phyloP scores from a whole-genome alignment of 2,113 vertebrate species.

The Actenoides lindsayi region DNA sequence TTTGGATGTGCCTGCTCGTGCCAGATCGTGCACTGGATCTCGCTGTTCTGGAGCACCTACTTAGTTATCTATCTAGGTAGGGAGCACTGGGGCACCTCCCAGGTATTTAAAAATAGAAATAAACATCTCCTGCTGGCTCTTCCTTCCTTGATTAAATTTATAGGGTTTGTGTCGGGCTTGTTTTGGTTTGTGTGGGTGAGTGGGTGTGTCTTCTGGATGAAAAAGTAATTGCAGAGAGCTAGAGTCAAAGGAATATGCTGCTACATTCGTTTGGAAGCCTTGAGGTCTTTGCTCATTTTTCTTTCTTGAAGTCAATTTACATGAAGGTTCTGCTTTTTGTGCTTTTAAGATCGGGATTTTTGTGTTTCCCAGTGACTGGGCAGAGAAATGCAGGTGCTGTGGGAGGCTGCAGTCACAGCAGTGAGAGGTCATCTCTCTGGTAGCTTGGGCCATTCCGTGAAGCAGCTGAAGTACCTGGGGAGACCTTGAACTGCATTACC shows the following conservation, averaged over 20 bases:
- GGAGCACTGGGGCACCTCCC: constrained; percentile 34
- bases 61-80: background rate
- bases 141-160: constrained; percentile 53
- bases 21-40: constrained; percentile 20
- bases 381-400: background rate
- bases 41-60: constrained; percentile 3
- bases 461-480: background rate
- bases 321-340: background rate
- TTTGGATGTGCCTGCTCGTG: background rate
- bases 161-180: constrained; percentile 20
- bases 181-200: constrained; percentile 58
- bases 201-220: constrained; percentile 43
- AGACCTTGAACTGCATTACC: background rate
- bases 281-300: background rate
- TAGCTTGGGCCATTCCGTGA: background rate
- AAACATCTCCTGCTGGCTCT: constrained; percentile 19
- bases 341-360: background rate
- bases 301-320: background rate
- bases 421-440: background rate
- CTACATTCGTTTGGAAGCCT: background rate
- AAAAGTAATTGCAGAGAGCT: constrained; percentile 5
- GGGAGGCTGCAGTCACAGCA: background rate
- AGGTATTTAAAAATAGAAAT: constrained; percentile 62
- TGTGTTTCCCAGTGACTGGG: background rate
- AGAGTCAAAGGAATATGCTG: background rate